phyloP scores from a whole-genome alignment of 2,888 invertebrate species.

The Melanotus villosus region DNA sequence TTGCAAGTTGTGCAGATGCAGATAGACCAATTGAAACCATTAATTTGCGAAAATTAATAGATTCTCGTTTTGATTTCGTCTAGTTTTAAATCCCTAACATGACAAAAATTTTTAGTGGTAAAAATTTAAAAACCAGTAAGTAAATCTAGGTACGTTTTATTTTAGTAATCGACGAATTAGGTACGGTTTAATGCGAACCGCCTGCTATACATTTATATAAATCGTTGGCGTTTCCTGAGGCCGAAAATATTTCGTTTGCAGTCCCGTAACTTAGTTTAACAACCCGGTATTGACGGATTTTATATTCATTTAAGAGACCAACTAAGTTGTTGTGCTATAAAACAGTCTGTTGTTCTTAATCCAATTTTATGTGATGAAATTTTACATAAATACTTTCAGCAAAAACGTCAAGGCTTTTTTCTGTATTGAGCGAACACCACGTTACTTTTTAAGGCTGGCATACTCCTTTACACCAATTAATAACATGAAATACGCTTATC shows the following conservation, averaged over 20 bases:
- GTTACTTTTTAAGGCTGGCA: background rate
- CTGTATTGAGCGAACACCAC: too few relatives aligned
- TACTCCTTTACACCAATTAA: conserved; percentile 16
- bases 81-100: background rate
- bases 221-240: conserved; percentile 18
- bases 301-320: conserved; percentile 40
- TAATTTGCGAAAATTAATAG: conserved; percentile 26
- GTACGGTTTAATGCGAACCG: background rate
- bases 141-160: background rate
- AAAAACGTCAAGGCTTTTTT: too few relatives aligned
- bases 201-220: conserved; percentile 21
- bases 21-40: conserved; percentile 30
- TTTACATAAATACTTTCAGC: conserved; percentile 36
- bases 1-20: conserved; percentile 61
- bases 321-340: conserved; percentile 33
- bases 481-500: conserved; percentile 12
- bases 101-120: background rate
- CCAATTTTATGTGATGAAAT: conserved; percentile 44
- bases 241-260: conserved; percentile 26
- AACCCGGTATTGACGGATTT: conserved; percentile 38
- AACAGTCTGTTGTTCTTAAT: conserved; percentile 38
- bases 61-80: background rate
- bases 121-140: background rate
- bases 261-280: conserved; percentile 35
- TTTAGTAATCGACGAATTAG: conserved; percentile 5